Evolutionary conservation across 2,113 vertebrate genomes (phyloP).

Genomic region (Sylvietta virens): DNA sequence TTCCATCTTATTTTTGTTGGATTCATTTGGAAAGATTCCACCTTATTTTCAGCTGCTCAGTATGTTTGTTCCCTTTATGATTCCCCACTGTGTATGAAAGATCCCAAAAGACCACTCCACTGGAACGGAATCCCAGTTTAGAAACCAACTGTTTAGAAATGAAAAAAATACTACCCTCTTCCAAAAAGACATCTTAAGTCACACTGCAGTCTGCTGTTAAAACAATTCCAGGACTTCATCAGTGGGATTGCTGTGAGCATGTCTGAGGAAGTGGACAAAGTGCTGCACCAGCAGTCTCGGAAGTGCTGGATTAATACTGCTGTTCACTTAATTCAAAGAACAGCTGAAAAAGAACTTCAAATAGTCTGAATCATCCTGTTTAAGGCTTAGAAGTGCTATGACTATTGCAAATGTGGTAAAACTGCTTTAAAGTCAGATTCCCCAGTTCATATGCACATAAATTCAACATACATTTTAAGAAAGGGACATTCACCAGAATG

Average conservation of each 20-base stretch:
- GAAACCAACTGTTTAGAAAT: slow-evolving; percentile 12
- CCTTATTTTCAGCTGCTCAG: background rate
- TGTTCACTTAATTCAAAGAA: slow-evolving; percentile 42
- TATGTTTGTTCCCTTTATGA: background rate
- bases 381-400: background rate
- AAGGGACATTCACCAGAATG: background rate
- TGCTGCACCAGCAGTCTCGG: slow-evolving; percentile 34
- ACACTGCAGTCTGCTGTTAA: slow-evolving; percentile 35
- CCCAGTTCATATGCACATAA: background rate
- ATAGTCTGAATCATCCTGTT: background rate
- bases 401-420: background rate
- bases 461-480: background rate
- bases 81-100: background rate
- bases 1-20: background rate
- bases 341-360: slow-evolving; percentile 49
- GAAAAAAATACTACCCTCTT: background rate
- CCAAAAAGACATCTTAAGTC: slow-evolving; percentile 4
- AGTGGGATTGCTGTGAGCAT: background rate
- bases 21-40: background rate
- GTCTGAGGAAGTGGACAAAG: slow-evolving; percentile 45
- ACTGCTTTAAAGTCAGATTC: background rate
- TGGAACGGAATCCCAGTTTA: background rate
- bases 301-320: slow-evolving; percentile 16
- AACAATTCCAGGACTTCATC: slow-evolving; percentile 23
- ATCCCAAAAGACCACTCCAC: background rate